Conservation (phyloP, 2,888 invertebrate genomes). For the Drosophila phalerata region DNA sequence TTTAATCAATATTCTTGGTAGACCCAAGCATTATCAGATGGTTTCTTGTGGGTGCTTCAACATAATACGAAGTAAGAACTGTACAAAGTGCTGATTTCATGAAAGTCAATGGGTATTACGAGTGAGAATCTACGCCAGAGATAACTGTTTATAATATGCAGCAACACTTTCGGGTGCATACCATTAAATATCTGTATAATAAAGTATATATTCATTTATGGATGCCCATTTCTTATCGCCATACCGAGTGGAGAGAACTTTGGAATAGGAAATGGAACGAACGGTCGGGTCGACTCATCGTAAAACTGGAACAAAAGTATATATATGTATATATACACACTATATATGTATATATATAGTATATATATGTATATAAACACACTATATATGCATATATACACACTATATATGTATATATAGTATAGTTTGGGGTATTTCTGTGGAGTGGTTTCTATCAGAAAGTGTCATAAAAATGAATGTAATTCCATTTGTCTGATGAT, state of each 20-base stretch:
- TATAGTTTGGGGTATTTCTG: conserved; percentile 9
- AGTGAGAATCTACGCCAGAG: conserved; percentile 1
- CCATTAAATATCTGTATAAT: conserved; percentile 3
- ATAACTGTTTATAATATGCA: conserved; percentile 11
- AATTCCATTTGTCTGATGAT: conserved; percentile 46
- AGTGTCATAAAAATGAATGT: conserved; percentile 30
- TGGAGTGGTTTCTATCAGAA: conserved; percentile 21
- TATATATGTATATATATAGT: neutral
- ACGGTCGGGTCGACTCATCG: conserved; percentile 34
- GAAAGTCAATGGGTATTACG: conserved; percentile 9
- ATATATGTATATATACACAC: neutral
- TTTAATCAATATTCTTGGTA: neutral
- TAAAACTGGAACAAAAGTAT: conserved; percentile 39
- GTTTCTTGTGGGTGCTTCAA: neutral
- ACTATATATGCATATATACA: neutral
- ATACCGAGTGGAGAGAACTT: conserved; percentile 28
- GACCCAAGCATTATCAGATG: neutral
- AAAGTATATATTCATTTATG: conserved; percentile 24
- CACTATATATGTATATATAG: neutral
- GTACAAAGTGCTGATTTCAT: neutral
- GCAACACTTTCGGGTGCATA: conserved; percentile 5
- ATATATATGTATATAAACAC: neutral
- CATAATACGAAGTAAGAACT: neutral
- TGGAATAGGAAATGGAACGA: conserved; percentile 48
- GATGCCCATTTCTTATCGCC: conserved; percentile 36